Percentiles rank a stretch among this genome's conserved stretches.
phyloP scores from a whole-genome alignment of 2,888 invertebrate species.

The Disparrhopalites patrizii region DNA sequence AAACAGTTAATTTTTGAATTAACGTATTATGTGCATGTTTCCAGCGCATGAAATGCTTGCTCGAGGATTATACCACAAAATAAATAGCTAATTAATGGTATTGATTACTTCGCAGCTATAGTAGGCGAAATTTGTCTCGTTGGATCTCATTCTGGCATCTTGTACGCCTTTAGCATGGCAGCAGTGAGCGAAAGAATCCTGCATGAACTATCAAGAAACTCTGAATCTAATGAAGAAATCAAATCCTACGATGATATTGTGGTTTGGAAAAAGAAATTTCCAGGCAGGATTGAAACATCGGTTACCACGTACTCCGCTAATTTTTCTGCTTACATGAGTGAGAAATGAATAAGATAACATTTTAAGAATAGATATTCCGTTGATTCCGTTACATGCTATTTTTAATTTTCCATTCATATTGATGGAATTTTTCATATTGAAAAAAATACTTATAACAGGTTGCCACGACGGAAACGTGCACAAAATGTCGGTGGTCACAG shows the following conservation, averaged over 20 bases:
- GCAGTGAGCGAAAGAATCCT: not conserved
- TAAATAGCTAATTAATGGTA: not conserved
- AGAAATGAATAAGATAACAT: no score
- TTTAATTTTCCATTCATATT: not conserved
- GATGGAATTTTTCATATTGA: constrained; percentile 1
- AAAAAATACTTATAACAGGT: constrained; percentile 51
- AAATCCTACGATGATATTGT: not conserved
- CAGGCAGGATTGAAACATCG: constrained; percentile 12
- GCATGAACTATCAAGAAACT: not conserved
- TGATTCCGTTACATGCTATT: not conserved
- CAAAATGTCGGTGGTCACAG: constrained; percentile 59
- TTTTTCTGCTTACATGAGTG: constrained; percentile 16
- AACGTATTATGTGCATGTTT: no score
- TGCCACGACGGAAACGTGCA: constrained; percentile 72
- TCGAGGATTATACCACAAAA: not conserved
- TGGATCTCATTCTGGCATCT: constrained; percentile 27
- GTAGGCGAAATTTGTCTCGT: constrained; percentile 12
- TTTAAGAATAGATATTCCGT: no score
- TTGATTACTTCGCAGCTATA: constrained; percentile 1
- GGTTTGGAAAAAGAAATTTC: constrained; percentile 16
- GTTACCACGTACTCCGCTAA: not conserved
- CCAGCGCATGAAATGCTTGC: not conserved
- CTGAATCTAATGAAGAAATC: not conserved
- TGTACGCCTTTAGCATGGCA: constrained; percentile 12
- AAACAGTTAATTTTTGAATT: no score